Evolutionary conservation across 2,797 vertebrate genomes (phyloP).

Genomic region (Decapterus maruadsi): DNA sequence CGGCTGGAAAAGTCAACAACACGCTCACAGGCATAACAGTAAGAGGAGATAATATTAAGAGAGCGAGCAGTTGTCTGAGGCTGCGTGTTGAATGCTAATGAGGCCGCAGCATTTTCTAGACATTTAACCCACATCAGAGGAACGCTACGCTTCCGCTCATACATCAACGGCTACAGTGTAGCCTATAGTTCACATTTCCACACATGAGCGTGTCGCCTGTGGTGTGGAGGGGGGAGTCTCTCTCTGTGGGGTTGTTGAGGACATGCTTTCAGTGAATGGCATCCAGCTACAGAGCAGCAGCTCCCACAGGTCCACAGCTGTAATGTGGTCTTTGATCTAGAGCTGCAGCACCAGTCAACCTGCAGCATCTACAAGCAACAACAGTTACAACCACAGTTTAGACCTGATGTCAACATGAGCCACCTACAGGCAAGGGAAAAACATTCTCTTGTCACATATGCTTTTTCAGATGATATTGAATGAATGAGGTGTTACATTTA

Average conservation of each 20-base stretch:
- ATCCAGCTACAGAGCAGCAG: slow-evolving; percentile 11
- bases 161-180: slow-evolving; percentile 43
- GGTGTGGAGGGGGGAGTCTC: not conserved
- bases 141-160: slow-evolving; percentile 25
- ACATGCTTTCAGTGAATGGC: not conserved
- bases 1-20: slow-evolving; percentile 32
- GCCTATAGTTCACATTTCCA: slow-evolving; percentile 23
- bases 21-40: slow-evolving; percentile 37
- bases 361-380: not conserved
- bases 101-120: slow-evolving; percentile 62
- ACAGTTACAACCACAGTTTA: not conserved
- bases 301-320: not conserved
- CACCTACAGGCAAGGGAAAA: not conserved
- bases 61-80: slow-evolving; percentile 50
- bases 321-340: slow-evolving; percentile 15
- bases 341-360: not conserved
- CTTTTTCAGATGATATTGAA: not conserved
- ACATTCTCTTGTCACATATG: not conserved
- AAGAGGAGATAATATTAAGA: slow-evolving; percentile 50
- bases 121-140: slow-evolving; percentile 67
- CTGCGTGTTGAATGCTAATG: slow-evolving; percentile 69
- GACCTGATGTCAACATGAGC: not conserved
- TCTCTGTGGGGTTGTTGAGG: slow-evolving; percentile 1
- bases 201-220: slow-evolving; percentile 9
- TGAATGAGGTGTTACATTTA: too few species aligned